Base-by-base conservation (phyloP, 2,797 vertebrate genomes). In the Cephalopachus bancanus region DNA sequence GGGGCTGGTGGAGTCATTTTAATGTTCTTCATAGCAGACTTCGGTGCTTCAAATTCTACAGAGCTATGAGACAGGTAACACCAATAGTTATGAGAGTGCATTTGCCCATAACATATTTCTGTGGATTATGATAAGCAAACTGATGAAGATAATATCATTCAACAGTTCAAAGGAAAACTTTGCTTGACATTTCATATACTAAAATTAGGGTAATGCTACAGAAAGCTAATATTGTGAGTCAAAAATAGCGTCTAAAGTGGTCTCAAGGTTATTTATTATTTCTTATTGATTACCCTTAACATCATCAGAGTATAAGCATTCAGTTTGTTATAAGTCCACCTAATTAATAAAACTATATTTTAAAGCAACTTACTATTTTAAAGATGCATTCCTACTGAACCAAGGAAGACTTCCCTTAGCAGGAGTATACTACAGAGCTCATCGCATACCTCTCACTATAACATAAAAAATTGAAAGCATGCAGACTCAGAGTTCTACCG, bases 261-360 rank as follows among this genome's bases (percentile, higher is more conserved):
- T 60, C 22, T 95, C 20, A 86, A 75, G 6, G 24, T 65, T 79
- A 80, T 37, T 87, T 83, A 28, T 81, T 83, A 81, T 84, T 80
- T 44, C 5, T 59, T 30, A 78, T 37, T n/a, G 1, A 83, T 26
- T 74, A 33, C 11, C 10, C 3, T 83, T 67, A 84, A 76, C 30
- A 74, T 74, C 37, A 57, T 79, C 15, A 53, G 67, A 83, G 10
- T 20, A 62, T 44, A 81, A 62, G 37, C 24, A 24, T 60, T 28
- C 5, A 62, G 19, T 62, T 91, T 87, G 10, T 33, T 62, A n/a
- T 33, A 80, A 55, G 9, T 1, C 17, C 12, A 69, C 3, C 1
- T 59, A 72, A 67, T 62, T 74, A 74, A 64, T 64, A 79, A 75
- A 91, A 91, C 33, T 67, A 3, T 19, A 74, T 33, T 51, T 17